Conservation (phyloP, 2,797 vertebrate genomes). For the Melopsittacus undulatus region DNA sequence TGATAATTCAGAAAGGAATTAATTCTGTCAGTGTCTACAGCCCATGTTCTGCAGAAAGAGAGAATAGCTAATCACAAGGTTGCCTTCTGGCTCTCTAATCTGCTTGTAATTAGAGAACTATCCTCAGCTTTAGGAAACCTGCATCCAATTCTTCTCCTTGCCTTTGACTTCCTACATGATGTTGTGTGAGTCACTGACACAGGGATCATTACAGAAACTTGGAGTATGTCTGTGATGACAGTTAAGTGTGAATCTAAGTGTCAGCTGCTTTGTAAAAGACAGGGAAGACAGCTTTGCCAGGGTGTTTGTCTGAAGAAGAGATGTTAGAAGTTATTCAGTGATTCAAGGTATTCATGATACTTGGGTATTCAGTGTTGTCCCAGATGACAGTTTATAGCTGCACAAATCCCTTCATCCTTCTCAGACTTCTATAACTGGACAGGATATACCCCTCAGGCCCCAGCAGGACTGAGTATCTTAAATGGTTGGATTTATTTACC, state of each 20-base stretch:
- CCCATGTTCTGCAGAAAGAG: neutral
- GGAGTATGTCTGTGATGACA: neutral
- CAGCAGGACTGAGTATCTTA: neutral
- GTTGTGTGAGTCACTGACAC: neutral
- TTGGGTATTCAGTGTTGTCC: neutral
- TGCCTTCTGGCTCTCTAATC: slow-evolving; percentile 53
- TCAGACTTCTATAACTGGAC: neutral
- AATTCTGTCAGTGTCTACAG: slow-evolving; percentile 36
- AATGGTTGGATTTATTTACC: neutral
- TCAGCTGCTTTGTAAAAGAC: neutral
- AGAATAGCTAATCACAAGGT: slow-evolving; percentile 57
- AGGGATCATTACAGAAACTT: slow-evolving; percentile 8
- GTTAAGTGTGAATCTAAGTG: neutral
- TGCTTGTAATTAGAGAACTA: neutral
- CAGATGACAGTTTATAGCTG: neutral
- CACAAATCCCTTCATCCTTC: neutral
- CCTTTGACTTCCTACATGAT: neutral
- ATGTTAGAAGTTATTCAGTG: neutral
- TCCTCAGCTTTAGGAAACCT: slow-evolving; percentile 1
- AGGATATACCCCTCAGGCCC: neutral
- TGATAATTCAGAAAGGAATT: slow-evolving; percentile 45
- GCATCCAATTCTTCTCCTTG: neutral
- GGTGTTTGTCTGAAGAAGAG: neutral
- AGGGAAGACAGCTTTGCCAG: neutral
- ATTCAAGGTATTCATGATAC: neutral